phyloP scores from a whole-genome alignment of 2,888 invertebrate genomes.

The Micropterix aruncella region DNA sequence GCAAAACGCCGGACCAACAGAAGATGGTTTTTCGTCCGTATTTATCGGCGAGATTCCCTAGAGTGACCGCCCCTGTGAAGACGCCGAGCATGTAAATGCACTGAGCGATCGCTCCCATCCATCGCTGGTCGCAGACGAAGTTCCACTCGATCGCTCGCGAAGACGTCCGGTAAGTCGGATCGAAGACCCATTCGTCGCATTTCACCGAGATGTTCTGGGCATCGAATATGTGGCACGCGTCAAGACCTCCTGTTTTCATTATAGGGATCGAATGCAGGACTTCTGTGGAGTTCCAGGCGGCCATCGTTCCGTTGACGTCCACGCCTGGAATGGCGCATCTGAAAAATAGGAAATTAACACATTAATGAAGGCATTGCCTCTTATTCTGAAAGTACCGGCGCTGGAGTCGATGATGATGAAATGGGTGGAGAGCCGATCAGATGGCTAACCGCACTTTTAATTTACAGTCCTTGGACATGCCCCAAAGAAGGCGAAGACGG shows the following conservation, averaged over 20 bases:
- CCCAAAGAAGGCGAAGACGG: no score
- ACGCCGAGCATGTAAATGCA: constrained; percentile 74
- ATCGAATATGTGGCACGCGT: constrained; percentile 45
- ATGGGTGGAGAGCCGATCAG: no score
- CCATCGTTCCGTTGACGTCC: constrained; percentile 34
- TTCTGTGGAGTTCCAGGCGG: constrained; percentile 39
- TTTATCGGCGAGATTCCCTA: constrained; percentile 69
- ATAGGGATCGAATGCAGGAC: constrained; percentile 42
- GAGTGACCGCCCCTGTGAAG: constrained; percentile 59
- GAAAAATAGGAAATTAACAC: constrained; percentile 20
- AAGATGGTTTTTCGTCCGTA: constrained; percentile 69
- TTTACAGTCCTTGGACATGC: no score
- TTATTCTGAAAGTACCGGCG: no score
- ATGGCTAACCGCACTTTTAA: no score
- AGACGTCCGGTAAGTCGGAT: constrained; percentile 54
- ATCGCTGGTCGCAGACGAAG: constrained; percentile 64
- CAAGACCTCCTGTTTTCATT: constrained; percentile 39
- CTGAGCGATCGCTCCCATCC: constrained; percentile 74
- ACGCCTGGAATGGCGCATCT: constrained; percentile 44
- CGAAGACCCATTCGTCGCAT: constrained; percentile 52
- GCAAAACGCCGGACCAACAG: constrained; percentile 59
- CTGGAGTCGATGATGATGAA: no score
- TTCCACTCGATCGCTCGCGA: constrained; percentile 73
- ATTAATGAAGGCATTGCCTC: no score
- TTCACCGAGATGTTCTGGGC: constrained; percentile 23